A percentile compares a stretch with the other conserved stretches of the same genome.
phyloP scores from a whole-genome alignment of 2,113 vertebrate genomes.

The Sapajus apella region DNA sequence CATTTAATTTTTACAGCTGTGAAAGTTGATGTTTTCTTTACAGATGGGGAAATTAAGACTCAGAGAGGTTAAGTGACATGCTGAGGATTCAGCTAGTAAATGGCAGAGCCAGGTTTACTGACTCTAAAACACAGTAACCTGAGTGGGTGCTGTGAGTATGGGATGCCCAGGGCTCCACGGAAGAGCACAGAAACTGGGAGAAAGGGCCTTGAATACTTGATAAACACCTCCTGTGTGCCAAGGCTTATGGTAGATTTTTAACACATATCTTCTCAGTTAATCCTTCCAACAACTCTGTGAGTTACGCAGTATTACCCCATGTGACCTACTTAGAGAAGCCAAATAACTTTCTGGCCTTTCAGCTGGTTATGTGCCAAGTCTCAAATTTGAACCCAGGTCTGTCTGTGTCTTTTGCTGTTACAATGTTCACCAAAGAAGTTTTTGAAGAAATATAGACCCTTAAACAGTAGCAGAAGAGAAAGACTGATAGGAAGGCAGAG shows the following conservation, averaged over 20 bases:
- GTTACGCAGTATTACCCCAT: not conserved
- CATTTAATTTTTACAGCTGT: not conserved
- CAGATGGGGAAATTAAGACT: not conserved
- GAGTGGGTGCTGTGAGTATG: rapidly evolving
- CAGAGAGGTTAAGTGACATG: not conserved
- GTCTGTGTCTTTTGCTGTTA: not conserved
- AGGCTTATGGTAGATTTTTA: not conserved
- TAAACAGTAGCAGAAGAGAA: not conserved
- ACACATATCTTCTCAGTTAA: not conserved
- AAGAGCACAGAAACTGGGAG: not conserved
- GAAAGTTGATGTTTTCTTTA: not conserved
- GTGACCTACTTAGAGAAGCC: not conserved
- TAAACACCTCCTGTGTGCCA: not conserved
- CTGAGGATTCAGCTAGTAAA: not conserved
- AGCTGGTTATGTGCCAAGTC: not conserved
- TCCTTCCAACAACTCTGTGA: not conserved
- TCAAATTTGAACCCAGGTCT: not conserved
- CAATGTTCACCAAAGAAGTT: not conserved
- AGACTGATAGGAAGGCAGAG: not conserved
- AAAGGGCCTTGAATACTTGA: not conserved
- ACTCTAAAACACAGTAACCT: not conserved
- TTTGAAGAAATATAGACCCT: not conserved
- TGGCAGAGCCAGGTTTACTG: not conserved
- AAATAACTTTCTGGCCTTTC: not conserved
- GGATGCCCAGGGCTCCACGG: no score